phyloP scores from a whole-genome alignment of 1,140 invertebrate genomes.

The Parasteatoda tepidariorum region DNA sequence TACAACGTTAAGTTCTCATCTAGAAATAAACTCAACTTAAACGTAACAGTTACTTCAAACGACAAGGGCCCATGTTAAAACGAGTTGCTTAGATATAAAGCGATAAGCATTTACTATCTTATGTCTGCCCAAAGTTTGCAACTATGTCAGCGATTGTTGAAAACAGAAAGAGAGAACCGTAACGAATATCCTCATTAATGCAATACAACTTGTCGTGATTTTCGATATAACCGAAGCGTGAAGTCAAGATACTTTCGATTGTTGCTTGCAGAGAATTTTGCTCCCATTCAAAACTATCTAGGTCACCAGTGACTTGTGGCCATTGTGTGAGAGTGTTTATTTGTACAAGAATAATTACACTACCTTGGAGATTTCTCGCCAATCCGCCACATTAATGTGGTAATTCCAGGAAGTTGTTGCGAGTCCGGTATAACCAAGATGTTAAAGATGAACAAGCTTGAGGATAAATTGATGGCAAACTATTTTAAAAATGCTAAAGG shows the following conservation, averaged over 20 bases:
- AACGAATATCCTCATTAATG: constrained; percentile 49
- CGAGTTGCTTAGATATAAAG: too few relatives aligned
- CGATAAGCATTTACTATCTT: too few relatives aligned
- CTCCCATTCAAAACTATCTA: constrained; percentile 38
- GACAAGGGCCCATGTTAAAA: too few relatives aligned
- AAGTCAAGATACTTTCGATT: constrained; percentile 57
- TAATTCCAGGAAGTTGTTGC: constrained; percentile 57
- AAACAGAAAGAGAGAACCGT: background rate
- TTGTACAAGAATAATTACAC: constrained; percentile 13
- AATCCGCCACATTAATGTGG: background rate
- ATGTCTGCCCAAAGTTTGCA: constrained; percentile 10
- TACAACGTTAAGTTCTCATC: too few relatives aligned
- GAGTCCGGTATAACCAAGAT: too few relatives aligned
- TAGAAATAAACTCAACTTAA: too few relatives aligned
- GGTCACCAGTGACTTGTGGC: constrained; percentile 50
- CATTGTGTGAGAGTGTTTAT: constrained; percentile 18
- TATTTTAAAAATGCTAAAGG: too few relatives aligned
- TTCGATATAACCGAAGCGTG: constrained; percentile 38
- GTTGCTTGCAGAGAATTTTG: constrained; percentile 47
- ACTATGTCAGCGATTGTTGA: constrained; percentile 28
- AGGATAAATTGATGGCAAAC: too few relatives aligned
- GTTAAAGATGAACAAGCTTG: too few relatives aligned
- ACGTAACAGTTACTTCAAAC: too few relatives aligned
- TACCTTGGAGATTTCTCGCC: constrained; percentile 6
- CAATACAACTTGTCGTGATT: constrained; percentile 19